These are phyloP conservation scores for Pseudomyrmex flavicornis DNA, from an alignment of 1,140 invertebrate species.

Conservation along the genomic window DNA sequence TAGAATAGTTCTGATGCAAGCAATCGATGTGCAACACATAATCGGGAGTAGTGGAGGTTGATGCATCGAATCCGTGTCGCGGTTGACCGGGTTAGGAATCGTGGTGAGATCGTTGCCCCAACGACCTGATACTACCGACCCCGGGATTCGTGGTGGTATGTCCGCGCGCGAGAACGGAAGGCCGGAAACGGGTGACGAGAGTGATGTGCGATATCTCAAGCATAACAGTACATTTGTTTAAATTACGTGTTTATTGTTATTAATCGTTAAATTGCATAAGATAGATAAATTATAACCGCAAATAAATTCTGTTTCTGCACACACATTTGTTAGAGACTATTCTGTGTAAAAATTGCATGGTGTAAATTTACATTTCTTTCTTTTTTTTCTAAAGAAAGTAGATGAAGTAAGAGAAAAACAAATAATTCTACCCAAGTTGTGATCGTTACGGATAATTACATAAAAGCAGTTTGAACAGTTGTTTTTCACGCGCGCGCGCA, in stretches of 20 bases:
- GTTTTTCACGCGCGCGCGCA: neutral
- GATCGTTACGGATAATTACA: too few relatives aligned
- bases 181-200: conserved; percentile 26
- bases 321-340: neutral
- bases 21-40: conserved; percentile 68
- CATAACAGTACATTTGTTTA: neutral
- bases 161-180: conserved; percentile 26
- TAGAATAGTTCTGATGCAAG: conserved; percentile 44
- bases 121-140: conserved; percentile 70
- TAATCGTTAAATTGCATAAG: neutral
- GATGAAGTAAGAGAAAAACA: neutral
- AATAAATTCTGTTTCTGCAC: neutral
- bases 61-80: conserved; percentile 74
- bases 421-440: neutral
- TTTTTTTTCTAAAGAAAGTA: neutral
- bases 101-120: conserved; percentile 80
- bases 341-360: neutral
- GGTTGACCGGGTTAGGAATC: conserved; percentile 84
- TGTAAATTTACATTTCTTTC: too few relatives aligned
- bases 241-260: conserved; percentile 3
- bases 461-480: conserved; percentile 4
- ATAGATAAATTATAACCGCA: neutral
- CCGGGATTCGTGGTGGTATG: conserved; percentile 47
- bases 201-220: conserved; percentile 6
- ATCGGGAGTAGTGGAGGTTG: conserved; percentile 61